Base-by-base conservation (phyloP, 2,888 invertebrate genomes). In the Eupsilia transversa region DNA sequence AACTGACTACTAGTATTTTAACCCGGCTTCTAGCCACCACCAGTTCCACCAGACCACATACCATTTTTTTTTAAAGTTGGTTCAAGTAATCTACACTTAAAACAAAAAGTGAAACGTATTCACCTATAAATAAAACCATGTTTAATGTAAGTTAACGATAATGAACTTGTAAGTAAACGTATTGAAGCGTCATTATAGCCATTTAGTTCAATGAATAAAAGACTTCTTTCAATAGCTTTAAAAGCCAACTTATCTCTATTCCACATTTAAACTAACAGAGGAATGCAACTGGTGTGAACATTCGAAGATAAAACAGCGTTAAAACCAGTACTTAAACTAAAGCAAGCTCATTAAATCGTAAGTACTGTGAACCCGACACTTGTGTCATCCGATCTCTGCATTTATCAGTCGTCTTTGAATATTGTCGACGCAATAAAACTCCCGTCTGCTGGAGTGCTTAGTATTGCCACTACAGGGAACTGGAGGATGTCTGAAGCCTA, bases 371-470 rank as follows among this genome's bases (percentile, higher is more conserved):
- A 49, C 17, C 65, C 57, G 59, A 56, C 54, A 41, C 67, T 78
- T 60, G 59, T 72, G 79, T 33, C 41, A 64, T 67, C 67, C 41
- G 63, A 78, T 80, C 67, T 72, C 68, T 43, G 72, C n/a, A 72
- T 80, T 68, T 72, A 79, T 56, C 49, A 63, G 49, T 41, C 67
- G 56, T 30, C 49, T 56, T 64, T 68, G 72, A 80, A 65, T 80
- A 83, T 78, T 83, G 56, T 43, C 38, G 17, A n/a, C 17, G 59
- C 43, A 83, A 78, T 79, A 79, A 72, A 83, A 65, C 12, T n/a
- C 52, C 52, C 7, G 38, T 56, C 27, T n/a, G 68, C 59, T 60
- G 30, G 56, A 65, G 43, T 33, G 35, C 43, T 65, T 56, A n/a
- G 72, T 68, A 65, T 65, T 65, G 56, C 68, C 64, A 38, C 27